Conservation (phyloP, 2,113 vertebrate species). For the Indicator maculatus region DNA sequence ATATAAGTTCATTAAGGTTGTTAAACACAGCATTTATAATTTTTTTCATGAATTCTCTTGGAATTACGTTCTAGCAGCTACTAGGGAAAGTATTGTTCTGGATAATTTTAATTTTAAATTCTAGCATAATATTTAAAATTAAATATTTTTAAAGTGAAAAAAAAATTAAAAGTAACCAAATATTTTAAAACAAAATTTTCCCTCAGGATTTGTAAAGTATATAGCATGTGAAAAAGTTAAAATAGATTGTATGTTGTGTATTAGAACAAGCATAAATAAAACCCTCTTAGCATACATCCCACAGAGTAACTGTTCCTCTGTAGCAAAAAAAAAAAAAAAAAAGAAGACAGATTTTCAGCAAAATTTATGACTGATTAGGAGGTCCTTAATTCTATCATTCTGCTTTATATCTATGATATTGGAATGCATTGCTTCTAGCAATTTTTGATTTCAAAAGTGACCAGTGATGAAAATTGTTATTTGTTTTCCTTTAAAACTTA, state of each 20-base stretch:
- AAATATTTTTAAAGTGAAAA: not conserved
- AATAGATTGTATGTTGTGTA: not conserved
- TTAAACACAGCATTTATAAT: not conserved
- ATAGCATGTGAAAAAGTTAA: not conserved
- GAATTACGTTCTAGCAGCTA: not conserved
- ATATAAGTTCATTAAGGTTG: not conserved
- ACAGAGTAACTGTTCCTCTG: not conserved
- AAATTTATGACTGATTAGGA: not conserved
- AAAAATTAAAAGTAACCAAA: not conserved
- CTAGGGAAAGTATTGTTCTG: not conserved
- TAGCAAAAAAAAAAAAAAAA: not conserved
- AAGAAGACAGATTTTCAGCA: too few species aligned
- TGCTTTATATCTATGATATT: not conserved
- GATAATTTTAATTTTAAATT: not conserved
- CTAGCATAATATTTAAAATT: not conserved
- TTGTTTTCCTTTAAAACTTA: not conserved
- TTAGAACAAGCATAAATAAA: not conserved
- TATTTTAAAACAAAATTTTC: too few species aligned
- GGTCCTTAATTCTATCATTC: not conserved
- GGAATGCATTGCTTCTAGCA: not conserved
- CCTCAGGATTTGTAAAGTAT: not conserved
- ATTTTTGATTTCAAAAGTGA: not conserved
- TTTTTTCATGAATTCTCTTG: not conserved
- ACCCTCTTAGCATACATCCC: fast-evolving
- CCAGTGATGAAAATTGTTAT: not conserved